Conservation (phyloP, 2,888 invertebrate species). For the Eupeodes luniger region DNA sequence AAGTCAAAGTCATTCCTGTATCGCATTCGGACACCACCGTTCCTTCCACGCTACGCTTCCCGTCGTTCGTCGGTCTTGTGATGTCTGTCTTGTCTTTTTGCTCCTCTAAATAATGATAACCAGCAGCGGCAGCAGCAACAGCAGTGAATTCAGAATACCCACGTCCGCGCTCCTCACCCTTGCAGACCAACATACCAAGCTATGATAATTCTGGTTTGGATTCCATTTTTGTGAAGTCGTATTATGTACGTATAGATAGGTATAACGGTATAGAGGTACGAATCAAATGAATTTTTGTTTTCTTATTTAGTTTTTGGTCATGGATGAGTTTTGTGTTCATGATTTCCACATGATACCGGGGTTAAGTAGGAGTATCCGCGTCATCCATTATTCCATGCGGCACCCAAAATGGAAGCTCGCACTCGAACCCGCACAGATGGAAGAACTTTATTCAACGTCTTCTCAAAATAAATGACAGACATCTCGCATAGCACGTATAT, state of each 20-base stretch:
- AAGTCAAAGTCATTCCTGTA: slow-evolving; percentile 70
- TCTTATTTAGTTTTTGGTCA: slow-evolving; percentile 43
- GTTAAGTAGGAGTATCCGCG: slow-evolving; percentile 72
- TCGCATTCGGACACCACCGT: slow-evolving; percentile 58
- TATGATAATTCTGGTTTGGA: slow-evolving; percentile 62
- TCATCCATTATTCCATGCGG: slow-evolving; percentile 71
- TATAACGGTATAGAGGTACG: slow-evolving; percentile 21
- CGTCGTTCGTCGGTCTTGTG: background rate
- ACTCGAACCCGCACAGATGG: slow-evolving; percentile 47
- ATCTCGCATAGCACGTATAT: slow-evolving; percentile 19
- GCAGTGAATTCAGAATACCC: slow-evolving; percentile 59
- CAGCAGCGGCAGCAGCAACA: background rate
- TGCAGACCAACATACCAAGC: slow-evolving; percentile 17
- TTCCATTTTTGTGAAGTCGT: slow-evolving; percentile 41
- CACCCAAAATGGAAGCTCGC: slow-evolving; percentile 72
- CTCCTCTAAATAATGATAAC: slow-evolving; percentile 46
- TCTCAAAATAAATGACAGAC: slow-evolving; percentile 15
- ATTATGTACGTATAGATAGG: background rate
- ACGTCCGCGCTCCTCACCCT: slow-evolving; percentile 45
- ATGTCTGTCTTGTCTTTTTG: slow-evolving; percentile 16
- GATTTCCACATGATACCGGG: slow-evolving; percentile 40
- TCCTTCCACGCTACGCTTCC: slow-evolving; percentile 17
- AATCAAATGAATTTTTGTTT: slow-evolving; percentile 48
- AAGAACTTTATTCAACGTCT: slow-evolving; percentile 53
- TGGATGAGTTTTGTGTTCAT: slow-evolving; percentile 45